Percentiles rank a stretch among this genome's conserved stretches.
Conservation (phyloP, 2,797 vertebrate species). For the Danio jaintianensis region DNA sequence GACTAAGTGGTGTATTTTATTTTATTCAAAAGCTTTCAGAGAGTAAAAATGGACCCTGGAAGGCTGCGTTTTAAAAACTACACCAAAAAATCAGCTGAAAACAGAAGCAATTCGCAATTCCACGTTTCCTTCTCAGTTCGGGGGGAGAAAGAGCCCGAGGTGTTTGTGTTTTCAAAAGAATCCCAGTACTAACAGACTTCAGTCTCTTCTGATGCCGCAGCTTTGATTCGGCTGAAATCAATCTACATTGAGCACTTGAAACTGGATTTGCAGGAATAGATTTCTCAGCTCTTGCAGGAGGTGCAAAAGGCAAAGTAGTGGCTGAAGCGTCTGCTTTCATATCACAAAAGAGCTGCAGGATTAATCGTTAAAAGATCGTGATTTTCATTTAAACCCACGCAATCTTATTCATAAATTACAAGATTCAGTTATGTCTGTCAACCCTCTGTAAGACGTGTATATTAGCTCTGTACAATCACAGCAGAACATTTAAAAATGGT, state of each 20-base stretch:
- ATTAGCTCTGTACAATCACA: no score
- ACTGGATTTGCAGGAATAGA: slow-evolving; percentile 28
- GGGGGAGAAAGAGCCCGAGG: slow-evolving; percentile 4
- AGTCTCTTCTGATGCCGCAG: slow-evolving; percentile 26
- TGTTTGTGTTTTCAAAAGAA: slow-evolving; percentile 41
- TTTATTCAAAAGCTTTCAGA: slow-evolving; percentile 19
- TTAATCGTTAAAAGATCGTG: not conserved
- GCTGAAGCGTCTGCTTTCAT: slow-evolving; percentile 2
- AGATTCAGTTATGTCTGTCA: no score
- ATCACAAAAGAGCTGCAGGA: not conserved
- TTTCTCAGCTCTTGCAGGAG: not conserved
- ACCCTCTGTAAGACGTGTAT: no score
- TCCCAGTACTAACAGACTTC: slow-evolving; percentile 21
- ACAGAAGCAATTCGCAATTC: slow-evolving; percentile 29
- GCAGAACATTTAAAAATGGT: no score
- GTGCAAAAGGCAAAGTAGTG: not conserved
- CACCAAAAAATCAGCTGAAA: not conserved
- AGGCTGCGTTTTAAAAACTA: slow-evolving; percentile 10
- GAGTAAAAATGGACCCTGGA: slow-evolving; percentile 23
- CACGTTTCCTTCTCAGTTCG: slow-evolving; percentile 6
- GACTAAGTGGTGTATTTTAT: slow-evolving; percentile 44
- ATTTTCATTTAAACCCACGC: not conserved
- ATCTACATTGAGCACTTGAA: slow-evolving; percentile 40
- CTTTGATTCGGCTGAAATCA: slow-evolving; percentile 45
- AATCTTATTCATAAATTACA: no score